phyloP scores from a whole-genome alignment of 2,888 invertebrate species.

The Apomyelois bistriatella region DNA sequence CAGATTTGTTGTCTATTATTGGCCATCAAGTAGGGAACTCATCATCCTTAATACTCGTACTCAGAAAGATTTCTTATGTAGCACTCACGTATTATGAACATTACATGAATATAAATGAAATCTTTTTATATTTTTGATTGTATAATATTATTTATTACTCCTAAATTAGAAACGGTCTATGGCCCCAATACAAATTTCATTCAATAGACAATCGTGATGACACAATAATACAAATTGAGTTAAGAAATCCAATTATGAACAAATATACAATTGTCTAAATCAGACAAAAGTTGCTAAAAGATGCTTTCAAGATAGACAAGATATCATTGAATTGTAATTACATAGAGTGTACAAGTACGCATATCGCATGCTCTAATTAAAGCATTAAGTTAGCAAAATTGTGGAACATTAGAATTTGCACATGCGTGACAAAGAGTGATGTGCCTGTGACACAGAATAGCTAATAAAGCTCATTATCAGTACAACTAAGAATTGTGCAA shows the following conservation, averaged over 20 bases:
- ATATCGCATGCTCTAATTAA: conserved; percentile 17
- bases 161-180: no score
- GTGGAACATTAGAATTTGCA: conserved; percentile 51
- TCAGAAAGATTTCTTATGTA: no score
- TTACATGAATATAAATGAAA: no score
- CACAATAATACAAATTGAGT: background rate
- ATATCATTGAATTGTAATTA: conserved; percentile 17
- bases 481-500: conserved; percentile 38
- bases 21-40: no score
- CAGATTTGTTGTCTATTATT: no score
- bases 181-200: no score
- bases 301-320: conserved; percentile 19
- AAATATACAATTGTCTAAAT: conserved; percentile 15
- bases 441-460: conserved; percentile 37
- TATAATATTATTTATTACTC: no score
- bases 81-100: no score
- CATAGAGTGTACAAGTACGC: conserved; percentile 12
- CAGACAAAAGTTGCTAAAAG: conserved; percentile 17
- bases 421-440: conserved; percentile 47
- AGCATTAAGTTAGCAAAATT: conserved; percentile 34
- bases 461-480: conserved; percentile 52
- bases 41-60: no score
- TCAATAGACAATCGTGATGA: background rate
- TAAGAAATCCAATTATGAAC: conserved; percentile 13
- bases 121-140: no score